Base-by-base conservation (phyloP, 2,797 vertebrate genomes). In the Syngnathus rostellatus region DNA sequence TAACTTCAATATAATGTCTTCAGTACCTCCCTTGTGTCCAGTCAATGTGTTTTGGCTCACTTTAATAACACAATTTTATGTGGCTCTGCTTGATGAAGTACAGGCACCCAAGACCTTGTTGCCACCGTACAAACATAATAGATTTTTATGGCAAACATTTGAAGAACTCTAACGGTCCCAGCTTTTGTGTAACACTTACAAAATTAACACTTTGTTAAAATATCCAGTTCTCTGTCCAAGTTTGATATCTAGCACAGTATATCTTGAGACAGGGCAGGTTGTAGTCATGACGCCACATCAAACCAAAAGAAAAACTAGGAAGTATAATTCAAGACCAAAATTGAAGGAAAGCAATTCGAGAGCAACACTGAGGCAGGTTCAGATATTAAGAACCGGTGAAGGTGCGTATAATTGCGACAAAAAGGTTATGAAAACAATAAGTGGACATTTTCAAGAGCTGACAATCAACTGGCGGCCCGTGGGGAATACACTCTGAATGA, bases 1-100 rank as follows among this genome's bases (percentile, higher is more conserved):
- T 83, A 83, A 81, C 77, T 77, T 74, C 73, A 72, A 66, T 71
- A 75, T 83, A 81, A 80, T 80, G 77, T 79, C 74, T 68, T 70
- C 69, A 69, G 75, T 77, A 77, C 51, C 67, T 75, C 81, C 57
- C 51, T 45, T 25, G 40, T 62, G 60, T 62, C 39, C 60, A n/a
- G 63, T 68, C 72, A 61, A 48, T 71, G 66, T 46, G 69, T 69
- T 69, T 73, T 62, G 68, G 64, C 71, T 80, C 74, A 63, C 73
- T 79, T 72, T 75, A 66, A 80, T 72, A 63, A 68, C 43, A 63
- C 46, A 0, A 25, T 67, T 81, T 79, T 76, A 81, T 81, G 69
- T 76, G 45, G 64, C 71, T 72, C 62, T 63, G 16, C 67, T 48
- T 65, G 65, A 66, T 17, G 51, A 74, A 67, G 60, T 16, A 1